Base-by-base conservation (phyloP, 2,113 vertebrate genomes). In the Verasper variegatus region DNA sequence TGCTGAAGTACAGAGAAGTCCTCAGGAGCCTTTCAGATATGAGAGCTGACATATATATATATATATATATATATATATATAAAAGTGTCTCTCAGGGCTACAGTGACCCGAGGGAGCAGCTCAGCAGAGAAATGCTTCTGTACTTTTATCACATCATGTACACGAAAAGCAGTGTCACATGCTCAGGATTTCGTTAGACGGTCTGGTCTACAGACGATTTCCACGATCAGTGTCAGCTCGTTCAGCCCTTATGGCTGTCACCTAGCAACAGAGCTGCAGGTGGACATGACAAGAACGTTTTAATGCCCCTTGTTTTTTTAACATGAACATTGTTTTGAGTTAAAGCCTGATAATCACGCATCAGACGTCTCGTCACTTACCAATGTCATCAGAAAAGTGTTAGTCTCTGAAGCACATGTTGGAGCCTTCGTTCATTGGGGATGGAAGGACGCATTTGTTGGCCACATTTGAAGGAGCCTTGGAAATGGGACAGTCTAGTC, bases 11-110 rank as follows among this genome's bases (percentile, higher is more conserved):
- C 24, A 24, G 24, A 24, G 24, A 24, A 24, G 63, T 68, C 84
- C 76, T 80, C 56, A 27, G 68, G 74, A 82, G 74, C 69, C 72
- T 62, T 83, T 89, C 68, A 81, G 67, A 83, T 68, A 67, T 71
- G 69, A 88, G 63, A 71, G 62, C 63, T 85, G 71, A 63, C 71
- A 81, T 27, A 78, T 66, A 57, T 40, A 40, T 40, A 40, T 40
- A 40, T 37, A 9, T 37, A 9, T 37, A 9, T 76, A 81, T 78
- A 60, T 40, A 12, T 42, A 13, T 42, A 13, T 76, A 81, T 79
- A 60, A 68, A 84, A 90, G 84, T 76, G 67, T 76, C 66, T 88
- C 85, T 89, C 77, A 10, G 81, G 85, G 86, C 82, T 70, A 66
- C 65, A 27, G 58, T 70, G 83, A 76, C 76, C 82, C 4, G 64